A percentile compares a stretch with the other conserved stretches of the same genome.
Conservation (phyloP, 2,888 invertebrate genomes). For the Catocala sponsa region DNA sequence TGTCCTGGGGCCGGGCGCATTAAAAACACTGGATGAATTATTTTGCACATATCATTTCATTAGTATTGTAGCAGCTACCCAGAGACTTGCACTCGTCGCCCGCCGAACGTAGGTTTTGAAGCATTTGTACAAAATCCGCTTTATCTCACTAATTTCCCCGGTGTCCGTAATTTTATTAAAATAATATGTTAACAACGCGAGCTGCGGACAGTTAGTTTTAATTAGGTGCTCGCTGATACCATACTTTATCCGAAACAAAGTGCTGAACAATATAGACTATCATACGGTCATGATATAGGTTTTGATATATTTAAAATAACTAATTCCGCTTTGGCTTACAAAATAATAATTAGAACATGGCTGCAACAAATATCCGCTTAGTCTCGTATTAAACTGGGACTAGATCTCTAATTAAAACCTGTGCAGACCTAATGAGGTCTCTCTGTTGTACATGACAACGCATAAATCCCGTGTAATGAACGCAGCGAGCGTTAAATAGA, state of each 20-base stretch:
- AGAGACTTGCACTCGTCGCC: conserved; percentile 43
- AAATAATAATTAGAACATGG: conserved; percentile 29
- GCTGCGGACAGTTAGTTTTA: conserved; percentile 73
- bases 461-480: conserved; percentile 85
- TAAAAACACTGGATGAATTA: conserved; percentile 74
- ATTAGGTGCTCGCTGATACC: conserved; percentile 71
- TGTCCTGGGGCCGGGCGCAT: conserved; percentile 64
- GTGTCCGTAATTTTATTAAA: conserved; percentile 73
- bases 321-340: conserved; percentile 14
- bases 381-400: conserved; percentile 52
- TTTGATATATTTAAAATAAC: conserved; percentile 21
- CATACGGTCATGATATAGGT: conserved; percentile 17
- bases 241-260: conserved; percentile 75
- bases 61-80: conserved; percentile 42
- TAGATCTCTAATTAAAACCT: conserved; percentile 81
- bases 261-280: conserved; percentile 39
- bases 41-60: conserved; percentile 67
- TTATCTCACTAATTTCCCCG: conserved; percentile 68
- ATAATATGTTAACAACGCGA: conserved; percentile 69
- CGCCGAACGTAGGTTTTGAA: conserved; percentile 60
- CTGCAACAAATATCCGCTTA: conserved; percentile 58
- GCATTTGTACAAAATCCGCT: conserved; percentile 48
- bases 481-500: conserved; percentile 80
- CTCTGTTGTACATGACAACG: conserved; percentile 78
- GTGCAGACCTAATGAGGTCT: conserved; percentile 78